These are phyloP conservation scores for Oegoconia quadripuncta DNA, from an alignment of 2,888 invertebrate genomes.

Conservation along the genomic window DNA sequence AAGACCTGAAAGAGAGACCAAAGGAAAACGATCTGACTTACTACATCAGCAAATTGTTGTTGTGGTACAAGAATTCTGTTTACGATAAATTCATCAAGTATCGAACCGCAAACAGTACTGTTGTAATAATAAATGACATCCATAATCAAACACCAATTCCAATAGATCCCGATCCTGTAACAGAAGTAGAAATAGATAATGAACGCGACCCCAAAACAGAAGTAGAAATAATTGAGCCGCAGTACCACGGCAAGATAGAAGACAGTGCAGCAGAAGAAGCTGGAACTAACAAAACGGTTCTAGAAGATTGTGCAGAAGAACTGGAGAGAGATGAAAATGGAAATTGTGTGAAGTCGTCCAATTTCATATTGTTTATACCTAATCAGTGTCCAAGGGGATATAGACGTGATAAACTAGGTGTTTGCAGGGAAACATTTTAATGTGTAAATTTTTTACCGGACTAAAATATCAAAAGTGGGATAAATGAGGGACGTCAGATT, in stretches of 20 bases:
- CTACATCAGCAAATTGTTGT: constrained; percentile 42
- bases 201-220: constrained; percentile 43
- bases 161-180: background rate
- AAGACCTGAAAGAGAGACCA: constrained; percentile 20
- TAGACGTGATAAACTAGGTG: constrained; percentile 49
- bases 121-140: background rate
- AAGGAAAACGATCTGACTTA: constrained; percentile 29
- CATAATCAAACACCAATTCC: background rate
- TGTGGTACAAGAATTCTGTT: constrained; percentile 47
- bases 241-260: constrained; percentile 40
- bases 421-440: constrained; percentile 45
- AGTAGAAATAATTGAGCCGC: constrained; percentile 56
- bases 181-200: background rate
- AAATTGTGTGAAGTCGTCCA: constrained; percentile 38
- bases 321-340: constrained; percentile 36
- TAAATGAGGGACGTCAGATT: too few species aligned
- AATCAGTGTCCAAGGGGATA: constrained; percentile 59
- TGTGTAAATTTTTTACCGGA: background rate
- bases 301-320: constrained; percentile 40
- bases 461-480: background rate
- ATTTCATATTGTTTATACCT: constrained; percentile 54
- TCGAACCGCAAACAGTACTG: constrained; percentile 1
- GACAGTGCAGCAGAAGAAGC: constrained; percentile 12
- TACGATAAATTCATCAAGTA: constrained; percentile 43
- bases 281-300: constrained; percentile 1